Percentiles rank a stretch among this genome's conserved stretches.
Conservation (phyloP, 2,888 invertebrate genomes). For the Pristionchus entomophagus region DNA sequence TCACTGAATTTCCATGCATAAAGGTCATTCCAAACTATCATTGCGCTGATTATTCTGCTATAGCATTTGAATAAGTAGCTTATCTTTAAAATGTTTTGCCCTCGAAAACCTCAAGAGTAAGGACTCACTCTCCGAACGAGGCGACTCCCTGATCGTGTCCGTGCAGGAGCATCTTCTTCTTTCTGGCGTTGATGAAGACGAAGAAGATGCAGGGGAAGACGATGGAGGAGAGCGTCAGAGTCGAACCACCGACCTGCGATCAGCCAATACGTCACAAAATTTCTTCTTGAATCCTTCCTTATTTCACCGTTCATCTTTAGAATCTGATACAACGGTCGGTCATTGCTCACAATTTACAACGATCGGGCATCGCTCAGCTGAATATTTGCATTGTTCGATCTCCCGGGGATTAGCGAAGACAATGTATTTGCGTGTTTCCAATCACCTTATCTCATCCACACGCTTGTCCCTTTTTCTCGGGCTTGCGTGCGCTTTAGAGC, state of each 20-base stretch:
- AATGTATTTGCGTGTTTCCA: constrained; percentile 10
- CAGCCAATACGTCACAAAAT: background rate
- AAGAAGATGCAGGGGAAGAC: constrained; percentile 73
- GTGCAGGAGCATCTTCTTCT: constrained; percentile 50
- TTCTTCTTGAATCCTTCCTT: background rate
- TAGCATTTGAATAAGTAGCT: no score
- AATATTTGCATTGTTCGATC: no score
- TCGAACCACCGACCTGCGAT: constrained; percentile 60
- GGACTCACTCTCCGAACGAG: constrained; percentile 34
- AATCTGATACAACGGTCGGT: background rate
- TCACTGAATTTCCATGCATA: no score
- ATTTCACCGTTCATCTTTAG: background rate
- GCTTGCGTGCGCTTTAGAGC: no score
- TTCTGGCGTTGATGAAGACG: constrained; percentile 60
- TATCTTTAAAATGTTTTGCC: no score
- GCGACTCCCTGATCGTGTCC: constrained; percentile 26
- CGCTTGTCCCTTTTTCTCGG: no score
- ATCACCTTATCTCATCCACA: background rate
- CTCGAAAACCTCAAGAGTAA: no score
- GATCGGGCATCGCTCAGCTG: no score
- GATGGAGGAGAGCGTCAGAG: constrained; percentile 70
- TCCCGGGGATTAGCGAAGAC: background rate
- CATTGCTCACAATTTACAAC: background rate
- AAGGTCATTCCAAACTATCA: no score
- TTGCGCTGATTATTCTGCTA: no score